Evolutionary conservation across 2,888 invertebrate genomes (phyloP), one percentile per base, ranked within the genome.

Genomic region (Apodemia duryi): DNA sequence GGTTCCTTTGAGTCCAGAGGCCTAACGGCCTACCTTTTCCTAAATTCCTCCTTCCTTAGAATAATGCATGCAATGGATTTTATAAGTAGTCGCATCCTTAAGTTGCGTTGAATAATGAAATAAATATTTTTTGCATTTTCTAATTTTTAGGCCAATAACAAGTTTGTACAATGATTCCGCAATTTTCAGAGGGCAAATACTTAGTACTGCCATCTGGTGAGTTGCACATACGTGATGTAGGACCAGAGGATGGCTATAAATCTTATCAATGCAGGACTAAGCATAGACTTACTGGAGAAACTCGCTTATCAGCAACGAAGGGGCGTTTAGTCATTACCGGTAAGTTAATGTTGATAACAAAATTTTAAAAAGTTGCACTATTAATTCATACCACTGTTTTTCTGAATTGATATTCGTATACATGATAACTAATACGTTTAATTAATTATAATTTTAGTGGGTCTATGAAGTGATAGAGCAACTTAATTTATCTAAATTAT

Each of bases 291-390:
- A 98, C 98, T 74, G 98, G 97, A 73, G 98, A 98, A 93, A 98
- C 98, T 66, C 93, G 97, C 83, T 92, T 98, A 74, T 98, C 98
- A 77, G 98, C 98, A 65, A 98, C 98, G 67, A 98, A 98, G 84
- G 98, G 98, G 88, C 94, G 97, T 80, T 93, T 98, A 77, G 98
- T 98, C 89, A 98, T 98, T 89, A 98, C 98, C 91, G 98, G 98
- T 98, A 94, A 95, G 97, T 83, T 60, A 68, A 62, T 63, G 62
- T 68, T 66, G 63, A 54, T 54, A 62, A 7, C 1, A 63, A 9
- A 61, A 2, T 21, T 9, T 57, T 21, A 62, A 65, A 57, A 28
- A 66, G 65, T 69, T 67, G 74, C 72, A 70, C 70, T 51, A 71
- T 77, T 70, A 73, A 73, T 71, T 74, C 72, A 71, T 71, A 38